Conservation (phyloP, 2,888 invertebrate genomes). For the Dryobota labecula region DNA sequence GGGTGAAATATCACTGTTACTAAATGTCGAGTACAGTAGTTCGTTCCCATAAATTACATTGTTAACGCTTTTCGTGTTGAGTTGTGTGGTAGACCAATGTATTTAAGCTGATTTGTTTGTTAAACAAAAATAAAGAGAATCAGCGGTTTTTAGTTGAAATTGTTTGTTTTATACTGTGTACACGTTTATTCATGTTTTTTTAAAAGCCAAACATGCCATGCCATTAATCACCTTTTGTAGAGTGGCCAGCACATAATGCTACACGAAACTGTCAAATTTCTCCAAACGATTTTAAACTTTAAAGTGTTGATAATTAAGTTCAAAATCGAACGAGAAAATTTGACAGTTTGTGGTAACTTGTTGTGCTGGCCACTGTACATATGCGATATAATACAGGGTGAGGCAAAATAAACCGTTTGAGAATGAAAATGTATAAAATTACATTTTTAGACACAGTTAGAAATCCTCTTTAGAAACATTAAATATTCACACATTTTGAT, state of each 20-base stretch:
- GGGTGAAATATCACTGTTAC: conserved; percentile 35
- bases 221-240: conserved; percentile 17
- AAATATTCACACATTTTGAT: background rate
- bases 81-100: conserved; percentile 19
- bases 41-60: conserved; percentile 38
- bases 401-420: background rate
- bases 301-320: too few species aligned
- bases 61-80: conserved; percentile 24
- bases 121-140: conserved; percentile 11
- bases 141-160: conserved; percentile 31
- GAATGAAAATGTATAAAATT: too few species aligned
- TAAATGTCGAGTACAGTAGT: conserved; percentile 33
- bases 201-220: background rate
- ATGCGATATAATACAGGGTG: background rate
- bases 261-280: too few species aligned
- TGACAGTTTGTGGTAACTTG: too few species aligned
- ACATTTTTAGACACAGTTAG: too few species aligned
- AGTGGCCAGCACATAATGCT: too few species aligned
- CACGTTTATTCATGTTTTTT: conserved; percentile 19
- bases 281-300: too few species aligned
- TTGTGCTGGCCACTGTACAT: too few species aligned
- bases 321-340: too few species aligned
- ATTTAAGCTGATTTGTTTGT: conserved; percentile 33
- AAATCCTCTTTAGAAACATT: background rate
- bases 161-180: conserved; percentile 14